Conservation (phyloP, 2,888 invertebrate genomes). For the Syrphus vitripennis region DNA sequence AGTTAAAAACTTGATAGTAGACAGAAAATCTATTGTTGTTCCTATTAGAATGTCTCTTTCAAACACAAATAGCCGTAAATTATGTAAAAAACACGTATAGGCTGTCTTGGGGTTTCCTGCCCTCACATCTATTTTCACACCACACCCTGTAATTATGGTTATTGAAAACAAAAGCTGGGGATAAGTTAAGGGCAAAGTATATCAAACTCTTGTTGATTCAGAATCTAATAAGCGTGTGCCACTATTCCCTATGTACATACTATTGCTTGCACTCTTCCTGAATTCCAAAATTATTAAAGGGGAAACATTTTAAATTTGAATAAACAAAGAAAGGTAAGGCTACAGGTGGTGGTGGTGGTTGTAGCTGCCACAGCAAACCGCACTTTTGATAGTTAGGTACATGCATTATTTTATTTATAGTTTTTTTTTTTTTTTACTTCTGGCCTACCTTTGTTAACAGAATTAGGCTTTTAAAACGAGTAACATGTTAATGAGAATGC, state of each 20-base stretch:
- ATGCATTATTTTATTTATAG: slow-evolving; percentile 1
- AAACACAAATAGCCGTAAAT: background rate
- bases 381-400: background rate
- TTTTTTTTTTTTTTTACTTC: background rate
- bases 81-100: background rate
- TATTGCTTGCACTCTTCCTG: background rate
- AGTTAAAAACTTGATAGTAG: background rate
- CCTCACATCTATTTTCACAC: slow-evolving; percentile 5
- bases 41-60: background rate
- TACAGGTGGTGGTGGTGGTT: slow-evolving; percentile 58
- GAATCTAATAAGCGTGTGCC: slow-evolving; percentile 24
- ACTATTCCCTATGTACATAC: background rate
- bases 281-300: slow-evolving; percentile 15
- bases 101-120: background rate
- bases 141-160: slow-evolving; percentile 58
- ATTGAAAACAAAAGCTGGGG: slow-evolving; percentile 45
- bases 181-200: background rate
- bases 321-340: background rate
- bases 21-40: background rate
- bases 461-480: slow-evolving; percentile 29
- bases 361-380: no score
- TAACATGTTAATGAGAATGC: slow-evolving; percentile 38
- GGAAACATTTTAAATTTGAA: slow-evolving; percentile 24
- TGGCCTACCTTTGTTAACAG: background rate
- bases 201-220: slow-evolving; percentile 53